A percentile compares a stretch with the other conserved stretches of the same genome.
Conservation (phyloP, 2,113 vertebrate species). For the Platanista minor region DNA sequence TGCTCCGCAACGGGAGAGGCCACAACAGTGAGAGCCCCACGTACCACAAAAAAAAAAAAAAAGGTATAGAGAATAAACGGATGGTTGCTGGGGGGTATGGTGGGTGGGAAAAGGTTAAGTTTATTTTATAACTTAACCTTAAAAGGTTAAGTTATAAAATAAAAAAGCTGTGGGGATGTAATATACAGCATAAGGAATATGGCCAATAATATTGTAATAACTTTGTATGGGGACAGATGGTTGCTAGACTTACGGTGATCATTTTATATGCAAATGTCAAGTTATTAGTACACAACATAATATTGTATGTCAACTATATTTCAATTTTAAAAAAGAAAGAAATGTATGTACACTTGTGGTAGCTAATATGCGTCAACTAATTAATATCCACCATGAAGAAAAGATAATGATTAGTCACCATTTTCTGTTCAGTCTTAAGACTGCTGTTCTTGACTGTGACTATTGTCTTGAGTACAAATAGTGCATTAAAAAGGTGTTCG, state of each 20-base stretch:
- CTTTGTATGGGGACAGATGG: background rate
- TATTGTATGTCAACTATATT: background rate
- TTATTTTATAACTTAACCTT: no score
- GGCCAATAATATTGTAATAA: background rate
- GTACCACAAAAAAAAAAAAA: no score
- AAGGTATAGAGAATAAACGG: background rate
- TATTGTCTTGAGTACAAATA: background rate
- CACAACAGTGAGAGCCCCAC: no score
- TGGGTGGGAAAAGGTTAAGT: background rate
- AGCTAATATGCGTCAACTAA: background rate
- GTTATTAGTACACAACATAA: background rate
- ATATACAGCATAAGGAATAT: background rate
- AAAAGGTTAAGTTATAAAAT: background rate
- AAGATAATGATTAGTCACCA: background rate
- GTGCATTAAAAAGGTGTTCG: background rate
- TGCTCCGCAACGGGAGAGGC: no score
- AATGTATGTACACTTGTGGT: background rate
- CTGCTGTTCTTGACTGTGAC: background rate
- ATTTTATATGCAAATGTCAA: background rate
- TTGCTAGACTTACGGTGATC: background rate
- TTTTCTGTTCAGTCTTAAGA: slow-evolving; percentile 24
- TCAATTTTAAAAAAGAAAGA: background rate
- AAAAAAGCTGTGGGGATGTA: background rate
- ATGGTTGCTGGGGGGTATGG: background rate
- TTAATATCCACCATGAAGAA: background rate